Evolutionary conservation across 1,140 invertebrate species (phyloP), one percentile per base, ranked within the genome.

Genomic region (Triops cancriformis): DNA sequence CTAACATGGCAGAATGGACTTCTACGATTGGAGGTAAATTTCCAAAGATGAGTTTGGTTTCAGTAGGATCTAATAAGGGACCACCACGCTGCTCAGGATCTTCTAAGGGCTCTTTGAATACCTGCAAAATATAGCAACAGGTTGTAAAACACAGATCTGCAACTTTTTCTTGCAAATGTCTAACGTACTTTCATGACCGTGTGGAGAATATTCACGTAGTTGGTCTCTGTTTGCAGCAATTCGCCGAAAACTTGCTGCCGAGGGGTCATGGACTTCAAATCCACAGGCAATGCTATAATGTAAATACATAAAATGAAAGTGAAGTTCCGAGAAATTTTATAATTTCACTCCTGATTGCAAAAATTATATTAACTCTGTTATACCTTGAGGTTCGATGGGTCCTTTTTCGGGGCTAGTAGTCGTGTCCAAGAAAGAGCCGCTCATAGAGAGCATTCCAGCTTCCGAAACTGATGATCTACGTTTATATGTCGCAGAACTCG

Each of bases 41-140:
- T 76, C 95, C 95, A 87, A 99, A 99, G 80, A 99, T 98, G 78
- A 95, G 93, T 87, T 96, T 97, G 31, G 95, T 87, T 88, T 98
- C 96, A 31, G 94, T 95, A 80, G 92, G 92, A 84, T 95, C 95
- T 79, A 98, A 87, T 80, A 98, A 86, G 45, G 90, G 86, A 74
- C 89, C 90, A 79, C 85, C 91, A 81, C 86, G 91, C 88, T 88
- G 94, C 84, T 88, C 91, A 85, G 91, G 89, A 80, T 93, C 89
- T 86, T 98, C 96, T 79, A 98, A 87, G 74, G 95, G 94, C 83
- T 91, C 90, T 86, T 97, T 97, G 83, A 98, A 98, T 84, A 96
- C 88, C 94, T 98, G 82, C 12, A n/a, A 88, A 78, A 80, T 45
- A 73, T 26, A 23, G 14, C 0, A 76, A 1, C 0, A 26, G 1